Conservation (phyloP, 35 echinoderm and acorn worm species). For the Patiria miniata region DNA sequence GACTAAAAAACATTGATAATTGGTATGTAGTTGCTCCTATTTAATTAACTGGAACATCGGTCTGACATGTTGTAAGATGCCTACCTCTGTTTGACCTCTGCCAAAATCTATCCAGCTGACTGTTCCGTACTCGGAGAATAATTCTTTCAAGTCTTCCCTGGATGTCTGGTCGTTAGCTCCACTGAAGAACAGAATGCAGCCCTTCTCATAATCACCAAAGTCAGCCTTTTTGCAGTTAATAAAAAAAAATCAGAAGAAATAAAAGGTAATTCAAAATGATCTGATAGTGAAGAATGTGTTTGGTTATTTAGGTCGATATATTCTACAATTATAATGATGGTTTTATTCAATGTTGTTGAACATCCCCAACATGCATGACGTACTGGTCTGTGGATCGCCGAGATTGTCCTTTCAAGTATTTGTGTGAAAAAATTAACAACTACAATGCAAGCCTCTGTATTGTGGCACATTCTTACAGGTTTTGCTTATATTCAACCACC, state of each 20-base stretch:
- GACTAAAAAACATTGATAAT: too few relatives aligned
- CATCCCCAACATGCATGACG: too few relatives aligned
- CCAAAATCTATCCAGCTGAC: slow-evolving; percentile 88
- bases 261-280: background rate
- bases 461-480: too few relatives aligned
- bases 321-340: background rate
- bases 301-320: background rate
- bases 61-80: background rate
- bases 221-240: slow-evolving; percentile 51
- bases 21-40: too few relatives aligned
- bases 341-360: too few relatives aligned
- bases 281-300: background rate
- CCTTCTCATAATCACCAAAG: slow-evolving; percentile 79
- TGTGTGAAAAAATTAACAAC: too few relatives aligned
- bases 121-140: slow-evolving; percentile 82
- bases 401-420: too few relatives aligned
- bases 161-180: slow-evolving; percentile 86
- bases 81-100: slow-evolving; percentile 91
- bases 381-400: too few relatives aligned
- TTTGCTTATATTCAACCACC: too few relatives aligned
- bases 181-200: slow-evolving; percentile 80
- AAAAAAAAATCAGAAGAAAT: slow-evolving; percentile 13
- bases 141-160: slow-evolving; percentile 89
- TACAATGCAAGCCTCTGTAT: too few relatives aligned
- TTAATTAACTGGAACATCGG: too few relatives aligned